Percentiles rank a stretch among this genome's conserved stretches.
Evolutionary conservation across 2,797 vertebrate genomes (phyloP).

Genomic region (Enteromius afrohamiltoni): DNA sequence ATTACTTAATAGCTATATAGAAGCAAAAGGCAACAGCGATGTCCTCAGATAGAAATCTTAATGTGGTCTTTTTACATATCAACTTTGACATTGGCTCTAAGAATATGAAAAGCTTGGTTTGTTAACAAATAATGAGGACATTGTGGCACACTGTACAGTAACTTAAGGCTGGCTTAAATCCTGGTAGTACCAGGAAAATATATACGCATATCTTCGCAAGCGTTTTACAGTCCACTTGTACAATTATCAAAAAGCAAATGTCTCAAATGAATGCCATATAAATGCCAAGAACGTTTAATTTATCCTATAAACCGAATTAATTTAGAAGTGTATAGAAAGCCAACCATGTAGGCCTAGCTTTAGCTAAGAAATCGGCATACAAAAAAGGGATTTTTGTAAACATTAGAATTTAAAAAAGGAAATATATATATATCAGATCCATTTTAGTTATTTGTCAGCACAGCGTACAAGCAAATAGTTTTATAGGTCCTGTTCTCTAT

Average conservation of each 20-base stretch:
- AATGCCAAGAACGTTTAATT: neutral
- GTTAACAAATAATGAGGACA: conserved; percentile 37
- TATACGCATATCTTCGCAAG: neutral
- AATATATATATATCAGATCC: no score
- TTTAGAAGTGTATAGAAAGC: neutral
- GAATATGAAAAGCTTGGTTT: conserved; percentile 29
- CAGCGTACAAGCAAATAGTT: neutral
- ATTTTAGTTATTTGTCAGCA: neutral
- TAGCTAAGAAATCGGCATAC: neutral
- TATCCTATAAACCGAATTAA: neutral
- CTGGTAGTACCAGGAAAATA: conserved; percentile 13
- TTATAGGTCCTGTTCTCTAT: neutral
- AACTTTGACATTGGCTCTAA: conserved; percentile 32
- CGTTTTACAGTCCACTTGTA: neutral
- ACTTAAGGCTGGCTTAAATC: neutral
- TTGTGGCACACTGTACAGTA: neutral
- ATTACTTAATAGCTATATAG: conserved; percentile 61
- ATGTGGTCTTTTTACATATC: conserved; percentile 49
- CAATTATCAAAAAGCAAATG: neutral
- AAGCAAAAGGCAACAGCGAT: conserved; percentile 42
- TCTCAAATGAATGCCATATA: neutral
- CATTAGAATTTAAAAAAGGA: no score
- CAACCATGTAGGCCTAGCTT: neutral
- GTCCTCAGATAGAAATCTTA: conserved; percentile 46
- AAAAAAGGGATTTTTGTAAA: neutral